Base-by-base conservation (phyloP, 2,888 invertebrate species). In the Gari tellinella region DNA sequence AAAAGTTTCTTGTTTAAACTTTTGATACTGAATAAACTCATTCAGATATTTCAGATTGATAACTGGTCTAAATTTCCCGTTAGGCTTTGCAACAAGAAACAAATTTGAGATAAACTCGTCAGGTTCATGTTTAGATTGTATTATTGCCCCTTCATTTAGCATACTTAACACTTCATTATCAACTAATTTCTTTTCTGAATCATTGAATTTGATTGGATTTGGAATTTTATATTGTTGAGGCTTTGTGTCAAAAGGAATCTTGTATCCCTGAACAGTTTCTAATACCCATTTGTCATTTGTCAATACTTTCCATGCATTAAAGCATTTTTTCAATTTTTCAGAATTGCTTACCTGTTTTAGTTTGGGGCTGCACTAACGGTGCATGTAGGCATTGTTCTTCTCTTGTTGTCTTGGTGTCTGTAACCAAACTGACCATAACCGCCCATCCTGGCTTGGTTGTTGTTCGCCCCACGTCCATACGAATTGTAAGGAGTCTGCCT, bases 1-100 rank as follows among this genome's bases (percentile, higher is more conserved):
- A n/a, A 48, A 46, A 48, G 37, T 64, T 64, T 64, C 70, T 55
- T 70, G 60, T 23, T 58, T 65, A 40, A 65, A 65, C 60, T 65
- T n/a, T 4, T 64, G 26, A 58, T 60, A 64, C 15, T 60, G 26
- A 21, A 64, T 53, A 53, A 48, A 64, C 25, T 57, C 45, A 58
- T 70, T 70, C 10, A 31, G 31, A 31, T 31, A 31, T 31, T 31
- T 31, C 31, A 31, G 31, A 31, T 31, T 31, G 31, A 31, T 31
- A 4, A 31, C 31, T 10, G 31, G 31, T 10, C 31, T 31, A 10
- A 31, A 31, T 31, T 31, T 31, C 31, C 31, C 31, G 10, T 31
- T 31, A 31, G 31, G 31, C 31, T 31, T 31, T 31, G 31, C 31
- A 7, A 4, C 31, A 31, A 31, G 31, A 31, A 31, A 31, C 10